Percentiles rank a stretch among this genome's conserved stretches.
Conservation (phyloP, 2,113 vertebrate species). For the Nycticryphes semicollaris region DNA sequence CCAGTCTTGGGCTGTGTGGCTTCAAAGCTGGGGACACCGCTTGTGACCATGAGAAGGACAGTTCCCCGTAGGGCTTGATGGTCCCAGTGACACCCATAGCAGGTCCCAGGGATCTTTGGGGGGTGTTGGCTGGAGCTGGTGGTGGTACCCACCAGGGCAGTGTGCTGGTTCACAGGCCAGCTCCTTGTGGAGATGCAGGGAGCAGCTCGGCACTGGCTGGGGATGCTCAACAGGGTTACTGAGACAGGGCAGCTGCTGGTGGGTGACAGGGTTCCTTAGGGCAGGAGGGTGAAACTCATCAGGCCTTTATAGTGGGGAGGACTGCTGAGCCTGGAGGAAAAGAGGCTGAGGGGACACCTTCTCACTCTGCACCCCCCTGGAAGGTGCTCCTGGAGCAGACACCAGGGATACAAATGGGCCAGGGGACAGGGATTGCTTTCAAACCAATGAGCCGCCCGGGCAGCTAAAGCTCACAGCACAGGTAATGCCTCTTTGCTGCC, state of each 20-base stretch:
- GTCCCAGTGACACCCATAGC: accelerated
- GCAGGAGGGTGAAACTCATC: too few relatives aligned
- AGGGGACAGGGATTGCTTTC: not conserved
- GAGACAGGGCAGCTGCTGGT: not conserved
- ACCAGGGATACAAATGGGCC: not conserved
- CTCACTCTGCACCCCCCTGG: too few relatives aligned
- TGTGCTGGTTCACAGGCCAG: accelerated
- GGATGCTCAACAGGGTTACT: too few relatives aligned
- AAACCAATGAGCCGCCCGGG: conserved; percentile 32
- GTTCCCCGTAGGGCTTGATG: not conserved
- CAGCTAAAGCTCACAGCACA: not conserved
- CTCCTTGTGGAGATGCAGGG: accelerated
- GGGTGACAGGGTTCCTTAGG: too few relatives aligned
- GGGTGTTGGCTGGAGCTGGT: not conserved
- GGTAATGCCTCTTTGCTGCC: conserved; percentile 13
- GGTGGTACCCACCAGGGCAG: not conserved
- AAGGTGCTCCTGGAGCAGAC: not conserved
- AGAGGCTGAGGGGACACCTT: too few relatives aligned
- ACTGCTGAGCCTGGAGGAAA: too few relatives aligned
- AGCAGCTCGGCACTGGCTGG: not conserved
- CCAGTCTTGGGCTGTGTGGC: not conserved
- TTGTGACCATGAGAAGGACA: accelerated
- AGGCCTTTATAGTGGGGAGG: too few relatives aligned
- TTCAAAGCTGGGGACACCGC: not conserved
- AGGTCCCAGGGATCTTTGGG: not conserved